Evolutionary conservation across 2,888 invertebrate genomes (phyloP).

Genomic region (Drosophila sordidula): DNA sequence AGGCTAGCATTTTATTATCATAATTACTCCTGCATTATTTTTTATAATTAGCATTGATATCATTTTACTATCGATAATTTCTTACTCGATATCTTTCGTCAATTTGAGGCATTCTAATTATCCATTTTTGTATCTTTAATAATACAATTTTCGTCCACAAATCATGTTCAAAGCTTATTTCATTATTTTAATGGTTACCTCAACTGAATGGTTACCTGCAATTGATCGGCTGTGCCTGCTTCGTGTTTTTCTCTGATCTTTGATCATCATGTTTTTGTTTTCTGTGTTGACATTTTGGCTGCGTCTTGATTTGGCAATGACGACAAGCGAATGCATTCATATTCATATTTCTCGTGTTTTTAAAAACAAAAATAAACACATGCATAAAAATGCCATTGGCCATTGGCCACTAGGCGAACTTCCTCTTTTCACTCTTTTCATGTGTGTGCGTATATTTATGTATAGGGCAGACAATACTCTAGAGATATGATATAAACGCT

Average conservation of each 20-base stretch:
- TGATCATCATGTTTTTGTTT: conserved; percentile 9
- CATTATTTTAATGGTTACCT: not conserved
- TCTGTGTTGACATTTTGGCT: conserved; percentile 34
- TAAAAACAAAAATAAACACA: conserved; percentile 54
- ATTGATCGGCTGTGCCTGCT: not conserved
- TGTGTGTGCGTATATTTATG: conserved; percentile 4
- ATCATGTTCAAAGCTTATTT: not conserved
- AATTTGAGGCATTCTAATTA: too few relatives aligned
- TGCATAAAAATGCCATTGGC: conserved; percentile 59
- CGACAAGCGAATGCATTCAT: conserved; percentile 48
- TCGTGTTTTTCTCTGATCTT: not conserved
- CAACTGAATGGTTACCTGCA: not conserved
- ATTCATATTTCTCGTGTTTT: conserved; percentile 36
- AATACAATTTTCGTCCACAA: not conserved
- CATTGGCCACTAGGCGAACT: conserved; percentile 45
- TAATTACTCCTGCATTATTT: too few relatives aligned
- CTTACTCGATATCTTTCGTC: too few relatives aligned
- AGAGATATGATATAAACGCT: conserved; percentile 27
- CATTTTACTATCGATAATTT: too few relatives aligned
- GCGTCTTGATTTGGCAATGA: conserved; percentile 59
- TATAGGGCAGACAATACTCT: conserved; percentile 37
- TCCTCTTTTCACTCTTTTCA: conserved; percentile 44
- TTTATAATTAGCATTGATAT: too few relatives aligned
- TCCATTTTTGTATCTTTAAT: not conserved
- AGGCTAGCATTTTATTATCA: too few relatives aligned